Conservation (phyloP, 1,140 invertebrate species). For the Drosophila busckii region DNA sequence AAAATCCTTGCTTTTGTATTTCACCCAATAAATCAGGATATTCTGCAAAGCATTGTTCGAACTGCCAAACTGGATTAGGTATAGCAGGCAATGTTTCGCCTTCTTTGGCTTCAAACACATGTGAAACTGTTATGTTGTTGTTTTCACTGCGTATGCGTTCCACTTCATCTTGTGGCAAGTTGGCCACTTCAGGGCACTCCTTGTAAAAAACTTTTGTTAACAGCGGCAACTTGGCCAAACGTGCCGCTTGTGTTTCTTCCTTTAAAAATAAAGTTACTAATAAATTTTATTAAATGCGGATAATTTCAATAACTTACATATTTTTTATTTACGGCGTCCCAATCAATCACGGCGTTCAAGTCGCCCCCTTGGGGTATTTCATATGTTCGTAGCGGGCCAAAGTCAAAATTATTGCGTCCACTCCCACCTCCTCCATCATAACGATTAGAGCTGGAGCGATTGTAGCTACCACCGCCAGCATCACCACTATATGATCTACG, state of each 20-base stretch:
- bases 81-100: conserved; percentile 80
- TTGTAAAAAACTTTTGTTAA: conserved; percentile 92
- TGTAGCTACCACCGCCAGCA: not conserved
- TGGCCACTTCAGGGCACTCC: conserved; percentile 86
- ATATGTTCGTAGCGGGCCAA: not conserved
- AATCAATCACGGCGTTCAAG: conserved; percentile 55
- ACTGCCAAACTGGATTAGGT: conserved; percentile 90
- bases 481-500: not conserved
- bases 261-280: conserved; percentile 53
- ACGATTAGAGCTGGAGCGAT: not conserved
- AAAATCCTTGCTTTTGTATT: conserved; percentile 88
- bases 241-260: conserved; percentile 80
- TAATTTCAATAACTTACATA: conserved; percentile 31
- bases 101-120: conserved; percentile 78
- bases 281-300: not conserved
- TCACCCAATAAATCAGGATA: conserved; percentile 91
- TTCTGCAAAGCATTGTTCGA: conserved; percentile 90
- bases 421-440: not conserved
- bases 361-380: conserved; percentile 12
- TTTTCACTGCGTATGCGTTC: conserved; percentile 82
- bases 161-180: conserved; percentile 83
- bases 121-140: conserved; percentile 86
- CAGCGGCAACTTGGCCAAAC: conserved; percentile 83
- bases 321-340: conserved; percentile 45
- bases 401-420: conserved; percentile 23